Conservation (phyloP, 2,113 vertebrate species). For the Xenopus laevis region DNA sequence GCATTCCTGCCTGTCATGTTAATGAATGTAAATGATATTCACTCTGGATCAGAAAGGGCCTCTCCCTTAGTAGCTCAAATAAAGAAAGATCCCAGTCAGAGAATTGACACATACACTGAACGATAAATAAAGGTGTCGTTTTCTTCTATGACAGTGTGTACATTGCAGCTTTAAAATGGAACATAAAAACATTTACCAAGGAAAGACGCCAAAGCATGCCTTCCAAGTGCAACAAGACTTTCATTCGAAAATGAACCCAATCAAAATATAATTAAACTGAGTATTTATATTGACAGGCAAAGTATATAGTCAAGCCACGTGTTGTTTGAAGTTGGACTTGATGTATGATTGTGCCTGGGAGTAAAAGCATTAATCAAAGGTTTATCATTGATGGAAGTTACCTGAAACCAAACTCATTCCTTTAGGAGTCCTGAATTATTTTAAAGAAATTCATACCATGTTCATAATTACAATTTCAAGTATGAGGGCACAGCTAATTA, state of each 20-base stretch:
- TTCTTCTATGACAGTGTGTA: constrained; percentile 1
- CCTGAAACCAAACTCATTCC: too few species aligned
- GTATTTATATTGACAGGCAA: too few species aligned
- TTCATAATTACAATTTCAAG: too few species aligned
- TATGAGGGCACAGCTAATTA: too few species aligned
- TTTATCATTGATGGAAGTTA: too few species aligned
- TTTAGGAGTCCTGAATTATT: too few species aligned
- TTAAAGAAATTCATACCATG: too few species aligned
- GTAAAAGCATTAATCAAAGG: too few species aligned
- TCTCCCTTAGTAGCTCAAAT: background rate
- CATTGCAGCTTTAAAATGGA: constrained; percentile 14
- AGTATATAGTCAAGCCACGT: too few species aligned
- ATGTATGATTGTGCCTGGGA: too few species aligned
- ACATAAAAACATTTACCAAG: constrained; percentile 1
- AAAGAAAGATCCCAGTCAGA: constrained; percentile 35
- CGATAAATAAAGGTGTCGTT: constrained; percentile 1
- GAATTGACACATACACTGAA: constrained; percentile 4
- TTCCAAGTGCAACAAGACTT: constrained; percentile 23
- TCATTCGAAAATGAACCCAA: constrained; percentile 13
- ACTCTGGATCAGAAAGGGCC: background rate
- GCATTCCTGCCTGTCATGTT: background rate
- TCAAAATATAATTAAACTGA: constrained; percentile 26
- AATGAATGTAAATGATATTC: background rate
- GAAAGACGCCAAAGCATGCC: background rate
- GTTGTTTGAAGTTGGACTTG: too few species aligned